These are phyloP conservation scores for Ochotona princeps DNA, from an alignment of 2,113 vertebrate genomes.

Conservation along the genomic window DNA sequence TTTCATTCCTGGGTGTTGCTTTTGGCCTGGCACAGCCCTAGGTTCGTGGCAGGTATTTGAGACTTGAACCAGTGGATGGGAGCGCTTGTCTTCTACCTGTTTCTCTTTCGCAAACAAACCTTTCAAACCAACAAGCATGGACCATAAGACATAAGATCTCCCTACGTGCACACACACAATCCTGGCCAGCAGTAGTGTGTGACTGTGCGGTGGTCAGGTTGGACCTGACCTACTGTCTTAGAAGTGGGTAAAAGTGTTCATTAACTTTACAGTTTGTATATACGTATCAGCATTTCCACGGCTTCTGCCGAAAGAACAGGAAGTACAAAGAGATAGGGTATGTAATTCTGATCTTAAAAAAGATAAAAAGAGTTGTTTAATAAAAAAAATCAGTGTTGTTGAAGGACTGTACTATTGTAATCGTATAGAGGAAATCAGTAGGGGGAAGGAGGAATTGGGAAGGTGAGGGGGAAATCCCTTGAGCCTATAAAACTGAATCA, in stretches of 20 bases:
- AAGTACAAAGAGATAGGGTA: conserved; percentile 6
- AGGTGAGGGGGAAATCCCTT: too few relatives aligned
- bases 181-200: neutral
- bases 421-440: too few relatives aligned
- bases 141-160: neutral
- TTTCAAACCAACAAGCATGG: neutral
- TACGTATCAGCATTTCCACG: neutral
- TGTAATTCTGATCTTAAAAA: neutral
- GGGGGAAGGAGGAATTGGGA: too few relatives aligned
- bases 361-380: neutral
- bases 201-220: neutral
- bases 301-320: neutral
- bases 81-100: too few relatives aligned
- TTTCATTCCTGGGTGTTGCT: too few relatives aligned
- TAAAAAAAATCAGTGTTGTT: neutral
- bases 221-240: neutral
- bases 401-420: too few relatives aligned
- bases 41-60: too few relatives aligned
- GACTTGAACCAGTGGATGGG: too few relatives aligned
- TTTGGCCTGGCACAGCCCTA: too few relatives aligned
- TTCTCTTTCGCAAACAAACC: too few relatives aligned
- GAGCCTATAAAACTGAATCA: too few relatives aligned
- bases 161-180: neutral
- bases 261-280: neutral
- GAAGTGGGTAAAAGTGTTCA: neutral